Evolutionary conservation across 2,113 vertebrate genomes (phyloP), one percentile per base, ranked within the genome.

Genomic region (Lanius collurio): DNA sequence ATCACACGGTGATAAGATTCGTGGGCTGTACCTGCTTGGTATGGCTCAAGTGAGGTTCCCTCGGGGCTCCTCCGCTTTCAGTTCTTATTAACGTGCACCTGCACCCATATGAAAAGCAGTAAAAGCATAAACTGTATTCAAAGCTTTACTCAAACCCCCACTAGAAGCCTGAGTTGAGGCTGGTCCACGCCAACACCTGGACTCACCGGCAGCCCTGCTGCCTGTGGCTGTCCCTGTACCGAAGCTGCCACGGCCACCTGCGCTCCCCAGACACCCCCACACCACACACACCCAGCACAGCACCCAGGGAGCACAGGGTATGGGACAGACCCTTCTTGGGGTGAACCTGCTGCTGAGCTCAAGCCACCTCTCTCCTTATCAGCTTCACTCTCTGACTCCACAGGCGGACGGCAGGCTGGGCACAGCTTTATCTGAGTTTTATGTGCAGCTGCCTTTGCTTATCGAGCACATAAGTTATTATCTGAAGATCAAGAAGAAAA

Each of bases 11-110:
- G 88, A 49, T 78, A 88, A 93, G 15, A 0, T 89, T 63, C 14
- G 1, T 28, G 52, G 80, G 70, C 87, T 30, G 65, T 84, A 97
- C 95, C 96, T 97, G 94, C 87, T 68, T 89, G 94, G 95, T 94
- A 88, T 35, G 2, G 93, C 68, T 57, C 11, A 3, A 97, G 89
- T 33, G 21, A 80, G 79, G 89, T 74, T 97, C 96, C 97, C 96
- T 78, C 13, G 0, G 86, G 95, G 68, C 37, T 78, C 86, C 87
- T 95, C 86, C 5, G 1, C 63, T 97, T 96, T 97, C 93, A 7
- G 74, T 97, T 97, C 97, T 94, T 68, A 63, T 94, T 91, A 62
- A 91, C 9, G 22, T 47, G 87, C 95, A 98, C 96, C 96, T 97
- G 96, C 94, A 75, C 91, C 84, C 53, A 42, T 46, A 92, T 89